phyloP scores from a whole-genome alignment of 2,113 vertebrate genomes.

The Lasiurus borealis region DNA sequence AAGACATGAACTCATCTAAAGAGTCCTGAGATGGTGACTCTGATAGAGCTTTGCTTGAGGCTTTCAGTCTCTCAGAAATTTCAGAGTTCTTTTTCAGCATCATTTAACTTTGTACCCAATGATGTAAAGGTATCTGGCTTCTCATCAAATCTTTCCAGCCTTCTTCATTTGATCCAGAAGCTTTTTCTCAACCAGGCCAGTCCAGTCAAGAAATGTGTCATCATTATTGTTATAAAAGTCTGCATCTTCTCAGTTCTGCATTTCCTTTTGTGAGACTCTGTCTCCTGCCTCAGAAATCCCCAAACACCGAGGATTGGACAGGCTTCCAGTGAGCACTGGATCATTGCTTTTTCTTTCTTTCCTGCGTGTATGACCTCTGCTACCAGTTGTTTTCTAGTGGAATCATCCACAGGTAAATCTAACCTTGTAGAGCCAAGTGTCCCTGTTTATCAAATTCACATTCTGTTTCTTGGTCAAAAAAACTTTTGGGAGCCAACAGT shows the following conservation, averaged over 20 bases:
- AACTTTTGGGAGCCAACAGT: slow-evolving; percentile 86
- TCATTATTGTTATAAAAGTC: slow-evolving; percentile 99
- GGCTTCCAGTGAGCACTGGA: slow-evolving; percentile 95
- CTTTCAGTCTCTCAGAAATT: slow-evolving; percentile 91
- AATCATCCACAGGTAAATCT: slow-evolving; percentile 97
- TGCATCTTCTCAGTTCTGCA: slow-evolving; percentile 98
- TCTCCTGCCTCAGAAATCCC: slow-evolving; percentile 96
- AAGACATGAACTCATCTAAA: slow-evolving; percentile 96
- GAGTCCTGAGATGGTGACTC: slow-evolving; percentile 91
- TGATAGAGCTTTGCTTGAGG: slow-evolving; percentile 88
- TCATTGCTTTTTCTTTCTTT: slow-evolving; percentile 95
- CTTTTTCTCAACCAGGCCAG: slow-evolving; percentile 96
- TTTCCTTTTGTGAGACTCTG: slow-evolving; percentile 96
- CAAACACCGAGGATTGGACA: slow-evolving; percentile 96
- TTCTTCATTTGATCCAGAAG: slow-evolving; percentile 96
- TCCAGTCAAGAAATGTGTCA: slow-evolving; percentile 97
- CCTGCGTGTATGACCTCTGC: slow-evolving; percentile 94
- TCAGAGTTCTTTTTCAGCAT: slow-evolving; percentile 94
- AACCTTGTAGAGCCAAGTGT: slow-evolving; percentile 96
- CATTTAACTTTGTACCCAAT: slow-evolving; percentile 92
- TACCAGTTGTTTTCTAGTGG: slow-evolving; percentile 93
- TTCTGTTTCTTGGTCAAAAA: slow-evolving; percentile 98
- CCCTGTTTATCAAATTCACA: slow-evolving; percentile 97
- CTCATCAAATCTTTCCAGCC: slow-evolving; percentile 96
- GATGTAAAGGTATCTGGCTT: slow-evolving; percentile 95